A percentile compares a stretch with the other conserved stretches of the same genome.
Evolutionary conservation across 2,797 vertebrate species (phyloP).

Genomic region (Eulemur coronatus): DNA sequence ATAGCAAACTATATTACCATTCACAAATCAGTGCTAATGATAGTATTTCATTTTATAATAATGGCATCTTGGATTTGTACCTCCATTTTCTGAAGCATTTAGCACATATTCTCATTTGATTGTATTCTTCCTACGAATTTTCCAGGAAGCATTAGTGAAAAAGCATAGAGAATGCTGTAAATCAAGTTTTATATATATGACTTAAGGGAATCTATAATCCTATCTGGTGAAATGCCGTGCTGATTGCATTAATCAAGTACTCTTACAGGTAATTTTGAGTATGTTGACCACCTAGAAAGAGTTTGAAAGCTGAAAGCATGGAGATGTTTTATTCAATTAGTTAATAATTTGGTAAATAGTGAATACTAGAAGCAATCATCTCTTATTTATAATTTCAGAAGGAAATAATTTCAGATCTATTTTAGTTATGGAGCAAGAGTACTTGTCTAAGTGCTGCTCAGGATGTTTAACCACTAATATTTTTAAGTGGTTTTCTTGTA

Average conservation of each 20-base stretch:
- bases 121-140: slow-evolving; percentile 5
- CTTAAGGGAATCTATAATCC: slow-evolving; percentile 73
- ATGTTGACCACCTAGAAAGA: slow-evolving; percentile 73
- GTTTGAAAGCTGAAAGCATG: slow-evolving; percentile 79
- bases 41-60: slow-evolving; percentile 79
- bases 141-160: slow-evolving; percentile 72
- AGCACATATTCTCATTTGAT: slow-evolving; percentile 34
- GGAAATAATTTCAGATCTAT: slow-evolving; percentile 59
- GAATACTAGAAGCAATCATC: slow-evolving; percentile 61
- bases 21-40: slow-evolving; percentile 70
- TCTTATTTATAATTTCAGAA: slow-evolving; percentile 72
- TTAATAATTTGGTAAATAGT: slow-evolving; percentile 67
- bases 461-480: slow-evolving; percentile 58
- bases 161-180: slow-evolving; percentile 71
- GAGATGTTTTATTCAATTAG: slow-evolving; percentile 47
- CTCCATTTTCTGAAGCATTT: slow-evolving; percentile 38
- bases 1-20: slow-evolving; percentile 35
- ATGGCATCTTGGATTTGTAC: slow-evolving; percentile 31
- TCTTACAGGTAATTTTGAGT: slow-evolving; percentile 50
- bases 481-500: slow-evolving; percentile 65
- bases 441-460: slow-evolving; percentile 62
- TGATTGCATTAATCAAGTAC: slow-evolving; percentile 74
- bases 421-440: slow-evolving; percentile 67
- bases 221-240: slow-evolving; percentile 75
- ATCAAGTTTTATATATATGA: slow-evolving; percentile 54